phyloP scores from a whole-genome alignment of 2,113 vertebrate genomes.

The Tetrao urogallus region DNA sequence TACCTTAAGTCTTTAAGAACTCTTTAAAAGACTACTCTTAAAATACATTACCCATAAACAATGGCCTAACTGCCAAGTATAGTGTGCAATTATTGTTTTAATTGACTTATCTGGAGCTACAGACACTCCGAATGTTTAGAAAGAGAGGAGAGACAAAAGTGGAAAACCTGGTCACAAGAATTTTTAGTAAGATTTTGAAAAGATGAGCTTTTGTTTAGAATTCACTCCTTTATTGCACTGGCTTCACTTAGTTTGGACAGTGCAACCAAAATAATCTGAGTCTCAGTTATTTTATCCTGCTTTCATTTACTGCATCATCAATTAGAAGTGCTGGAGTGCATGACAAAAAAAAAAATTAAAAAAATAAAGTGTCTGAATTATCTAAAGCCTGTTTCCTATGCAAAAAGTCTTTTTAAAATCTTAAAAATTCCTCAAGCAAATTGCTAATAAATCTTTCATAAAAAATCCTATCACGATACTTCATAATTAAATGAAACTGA shows the following conservation, averaged over 20 bases:
- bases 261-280: neutral
- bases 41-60: neutral
- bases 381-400: neutral
- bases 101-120: neutral
- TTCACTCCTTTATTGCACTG: conserved; percentile 3
- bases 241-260: neutral
- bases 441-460: neutral
- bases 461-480: conserved; percentile 20
- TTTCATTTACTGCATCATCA: conserved; percentile 28
- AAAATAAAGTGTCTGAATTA: conserved; percentile 42
- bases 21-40: neutral
- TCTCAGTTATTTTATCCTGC: neutral
- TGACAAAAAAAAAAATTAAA: neutral
- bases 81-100: neutral
- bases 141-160: conserved; percentile 4
- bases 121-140: neutral
- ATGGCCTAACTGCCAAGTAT: neutral
- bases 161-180: neutral
- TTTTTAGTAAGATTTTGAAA: neutral
- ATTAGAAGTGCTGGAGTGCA: conserved; percentile 54
- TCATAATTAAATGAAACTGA: neutral
- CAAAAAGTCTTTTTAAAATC: neutral
- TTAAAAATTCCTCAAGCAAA: conserved; percentile 3
- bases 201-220: neutral
- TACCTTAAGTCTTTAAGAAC: neutral